Evolutionary conservation across 2,797 vertebrate species (phyloP).

Genomic region (Gastrophryne carolinensis): DNA sequence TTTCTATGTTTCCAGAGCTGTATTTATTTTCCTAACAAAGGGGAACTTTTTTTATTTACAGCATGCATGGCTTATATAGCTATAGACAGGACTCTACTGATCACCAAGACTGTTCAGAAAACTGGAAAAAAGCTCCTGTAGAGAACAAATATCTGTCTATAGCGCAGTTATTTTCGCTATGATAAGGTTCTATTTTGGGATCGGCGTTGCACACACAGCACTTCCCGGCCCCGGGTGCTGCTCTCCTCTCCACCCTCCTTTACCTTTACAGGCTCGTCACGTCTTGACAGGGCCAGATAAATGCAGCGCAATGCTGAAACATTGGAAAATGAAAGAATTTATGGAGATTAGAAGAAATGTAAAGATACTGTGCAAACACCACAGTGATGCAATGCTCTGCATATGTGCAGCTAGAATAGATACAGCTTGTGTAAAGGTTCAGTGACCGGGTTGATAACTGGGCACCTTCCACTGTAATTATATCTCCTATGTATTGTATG

Average conservation of each 20-base stretch:
- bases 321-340: slow-evolving; percentile 36
- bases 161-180: background rate
- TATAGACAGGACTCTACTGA: background rate
- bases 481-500: background rate
- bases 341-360: slow-evolving; percentile 24
- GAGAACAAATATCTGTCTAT: slow-evolving; percentile 3
- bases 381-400: slow-evolving; percentile 18
- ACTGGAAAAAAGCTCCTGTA: background rate
- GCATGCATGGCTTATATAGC: no score
- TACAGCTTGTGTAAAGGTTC: background rate
- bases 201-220: background rate
- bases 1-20: no score
- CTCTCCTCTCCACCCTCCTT: slow-evolving; percentile 7
- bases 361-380: slow-evolving; percentile 21
- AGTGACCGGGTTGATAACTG: background rate
- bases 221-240: background rate
- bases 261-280: slow-evolving; percentile 24
- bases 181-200: slow-evolving; percentile 36
- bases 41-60: no score
- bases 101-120: background rate
- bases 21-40: no score
- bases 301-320: background rate
- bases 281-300: slow-evolving; percentile 41
- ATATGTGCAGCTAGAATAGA: background rate
- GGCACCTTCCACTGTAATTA: background rate